A percentile compares a stretch with the other conserved stretches of the same genome.
These are phyloP conservation scores for Enteromius trimaculatus DNA, from an alignment of 2,797 vertebrate genomes.

Conservation along the genomic window DNA sequence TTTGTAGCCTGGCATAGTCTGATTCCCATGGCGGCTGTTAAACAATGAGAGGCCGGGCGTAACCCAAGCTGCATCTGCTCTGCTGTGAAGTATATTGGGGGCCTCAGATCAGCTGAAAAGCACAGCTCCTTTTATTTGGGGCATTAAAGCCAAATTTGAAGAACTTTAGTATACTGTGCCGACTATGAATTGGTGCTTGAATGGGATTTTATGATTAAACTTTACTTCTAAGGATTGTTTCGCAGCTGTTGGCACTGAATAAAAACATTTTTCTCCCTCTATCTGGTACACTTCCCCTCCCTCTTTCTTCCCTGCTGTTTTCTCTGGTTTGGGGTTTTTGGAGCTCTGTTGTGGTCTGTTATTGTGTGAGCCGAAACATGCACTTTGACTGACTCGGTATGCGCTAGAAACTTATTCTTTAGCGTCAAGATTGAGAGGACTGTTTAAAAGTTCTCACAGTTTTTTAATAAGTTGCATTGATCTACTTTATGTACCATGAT, in stretches of 20 bases:
- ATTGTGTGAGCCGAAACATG: conserved; percentile 9
- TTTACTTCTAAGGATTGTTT: conserved; percentile 24
- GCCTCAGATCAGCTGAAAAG: conserved; percentile 55
- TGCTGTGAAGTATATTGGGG: conserved; percentile 63
- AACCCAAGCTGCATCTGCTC: conserved; percentile 63
- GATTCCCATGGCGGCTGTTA: conserved; percentile 49
- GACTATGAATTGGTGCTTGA: conserved; percentile 47
- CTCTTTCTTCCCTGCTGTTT: conserved; percentile 57
- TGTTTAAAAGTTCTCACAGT: conserved; percentile 1
- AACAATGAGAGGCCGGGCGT: conserved; percentile 50
- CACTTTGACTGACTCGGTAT: background rate
- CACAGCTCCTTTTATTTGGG: conserved; percentile 49
- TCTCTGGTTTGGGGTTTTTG: conserved; percentile 59
- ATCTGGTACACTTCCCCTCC: conserved; percentile 8
- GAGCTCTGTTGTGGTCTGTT: conserved; percentile 52
- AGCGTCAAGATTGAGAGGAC: background rate
- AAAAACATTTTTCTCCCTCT: conserved; percentile 39
- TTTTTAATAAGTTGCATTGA: background rate
- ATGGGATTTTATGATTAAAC: conserved; percentile 66
- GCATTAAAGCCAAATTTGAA: conserved; percentile 52
- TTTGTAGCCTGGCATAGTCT: conserved; percentile 29
- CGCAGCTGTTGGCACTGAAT: conserved; percentile 40
- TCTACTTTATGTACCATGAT: background rate
- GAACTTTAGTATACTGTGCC: conserved; percentile 43
- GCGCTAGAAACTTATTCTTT: background rate